Percentiles rank a stretch among this genome's conserved stretches.
Conservation (phyloP, 2,113 vertebrate genomes). For the Gymnobelideus leadbeateri region DNA sequence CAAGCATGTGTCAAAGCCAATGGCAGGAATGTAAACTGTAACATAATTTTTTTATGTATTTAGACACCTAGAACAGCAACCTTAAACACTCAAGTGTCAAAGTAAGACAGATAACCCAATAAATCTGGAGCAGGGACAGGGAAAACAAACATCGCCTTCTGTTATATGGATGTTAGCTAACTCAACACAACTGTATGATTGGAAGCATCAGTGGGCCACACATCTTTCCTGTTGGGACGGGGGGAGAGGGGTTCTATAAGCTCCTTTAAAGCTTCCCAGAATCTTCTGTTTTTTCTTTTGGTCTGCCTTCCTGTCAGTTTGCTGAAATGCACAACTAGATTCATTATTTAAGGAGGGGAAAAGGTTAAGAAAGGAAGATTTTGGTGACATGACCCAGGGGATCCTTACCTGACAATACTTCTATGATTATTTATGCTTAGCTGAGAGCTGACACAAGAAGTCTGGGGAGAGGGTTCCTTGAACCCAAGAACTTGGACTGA, state of each 20-base stretch:
- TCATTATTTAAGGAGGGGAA: conserved; percentile 74
- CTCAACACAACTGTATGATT: conserved; percentile 51
- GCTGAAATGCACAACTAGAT: conserved; percentile 65
- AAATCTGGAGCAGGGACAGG: conserved; percentile 66
- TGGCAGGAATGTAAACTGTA: conserved; percentile 71
- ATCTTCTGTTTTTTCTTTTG: conserved; percentile 61
- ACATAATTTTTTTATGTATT: conserved; percentile 79
- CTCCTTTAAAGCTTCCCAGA: conserved; percentile 66
- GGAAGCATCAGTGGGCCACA: conserved; percentile 75
- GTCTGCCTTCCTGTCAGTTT: conserved; percentile 74
- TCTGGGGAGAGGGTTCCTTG: not conserved
- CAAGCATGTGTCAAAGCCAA: conserved; percentile 75
- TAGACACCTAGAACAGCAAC: conserved; percentile 79
- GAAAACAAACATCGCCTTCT: conserved; percentile 80
- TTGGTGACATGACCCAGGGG: conserved; percentile 40
- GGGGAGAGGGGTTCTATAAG: conserved; percentile 64
- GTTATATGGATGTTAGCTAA: conserved; percentile 65
- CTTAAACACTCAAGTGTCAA: conserved; percentile 78
- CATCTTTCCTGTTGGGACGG: conserved; percentile 69
- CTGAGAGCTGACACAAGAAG: not conserved
- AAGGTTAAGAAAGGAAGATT: conserved; percentile 66
- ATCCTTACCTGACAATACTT: not conserved
- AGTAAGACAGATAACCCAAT: conserved; percentile 79
- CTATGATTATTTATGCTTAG: not conserved
- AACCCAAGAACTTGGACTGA: not conserved